Evolutionary conservation across 2,888 invertebrate genomes (phyloP).

Genomic region (Chymomyza caudatula): DNA sequence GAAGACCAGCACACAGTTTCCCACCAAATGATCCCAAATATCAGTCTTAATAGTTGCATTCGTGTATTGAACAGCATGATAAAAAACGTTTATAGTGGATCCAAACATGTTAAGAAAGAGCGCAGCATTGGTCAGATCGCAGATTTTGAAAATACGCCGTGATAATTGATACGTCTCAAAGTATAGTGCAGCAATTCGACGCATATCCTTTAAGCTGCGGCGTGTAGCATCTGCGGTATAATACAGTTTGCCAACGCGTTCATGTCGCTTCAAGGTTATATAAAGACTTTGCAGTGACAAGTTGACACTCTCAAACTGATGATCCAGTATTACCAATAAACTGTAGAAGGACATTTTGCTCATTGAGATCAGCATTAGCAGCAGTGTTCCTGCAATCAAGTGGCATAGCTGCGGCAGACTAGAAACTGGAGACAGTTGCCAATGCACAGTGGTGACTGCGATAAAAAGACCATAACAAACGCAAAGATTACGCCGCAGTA

Average conservation of each 20-base stretch:
- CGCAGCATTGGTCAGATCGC: conserved; percentile 23
- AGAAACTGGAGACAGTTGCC: neutral
- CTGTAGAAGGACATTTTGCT: conserved; percentile 26
- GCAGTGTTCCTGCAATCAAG: neutral
- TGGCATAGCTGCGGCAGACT: neutral
- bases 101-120: conserved; percentile 31
- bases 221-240: neutral
- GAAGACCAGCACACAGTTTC: conserved; percentile 13
- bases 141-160: conserved; percentile 25
- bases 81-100: conserved; percentile 32
- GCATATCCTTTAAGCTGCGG: conserved; percentile 6
- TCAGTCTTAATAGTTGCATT: conserved; percentile 6
- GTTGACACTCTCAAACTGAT: conserved; percentile 53
- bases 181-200: conserved; percentile 33
- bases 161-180: conserved; percentile 32
- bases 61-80: conserved; percentile 31
- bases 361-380: conserved; percentile 18
- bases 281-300: conserved; percentile 29
- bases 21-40: neutral
- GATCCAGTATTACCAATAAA: conserved; percentile 37
- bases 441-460: neutral
- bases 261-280: neutral
- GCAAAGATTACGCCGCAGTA: conserved; percentile 19
- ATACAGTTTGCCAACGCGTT: neutral
- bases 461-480: neutral